These are phyloP conservation scores for Watsonalla binaria DNA, from an alignment of 2,888 invertebrate species.

Conservation along the genomic window DNA sequence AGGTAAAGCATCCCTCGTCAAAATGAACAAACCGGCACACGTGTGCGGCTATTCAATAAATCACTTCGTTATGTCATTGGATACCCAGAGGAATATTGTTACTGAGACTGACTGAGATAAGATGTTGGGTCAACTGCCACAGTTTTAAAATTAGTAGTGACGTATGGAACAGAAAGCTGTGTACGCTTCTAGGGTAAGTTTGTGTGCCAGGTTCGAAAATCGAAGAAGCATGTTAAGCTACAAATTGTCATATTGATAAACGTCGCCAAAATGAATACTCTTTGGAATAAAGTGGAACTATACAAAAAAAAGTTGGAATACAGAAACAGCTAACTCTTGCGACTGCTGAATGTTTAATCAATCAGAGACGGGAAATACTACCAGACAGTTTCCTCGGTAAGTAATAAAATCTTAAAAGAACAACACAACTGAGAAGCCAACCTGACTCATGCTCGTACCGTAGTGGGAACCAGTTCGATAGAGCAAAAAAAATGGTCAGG, in stretches of 20 bases:
- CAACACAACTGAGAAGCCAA: neutral
- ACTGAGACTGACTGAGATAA: neutral
- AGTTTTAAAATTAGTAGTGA: neutral
- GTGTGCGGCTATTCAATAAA: slow-evolving; percentile 59
- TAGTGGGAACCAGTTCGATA: neutral
- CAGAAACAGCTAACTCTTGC: neutral
- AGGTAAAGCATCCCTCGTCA: slow-evolving; percentile 69
- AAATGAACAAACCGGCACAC: slow-evolving; percentile 49
- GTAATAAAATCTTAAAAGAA: neutral
- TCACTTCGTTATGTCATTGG: slow-evolving; percentile 31
- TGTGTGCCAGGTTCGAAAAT: no score
- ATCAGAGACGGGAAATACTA: neutral
- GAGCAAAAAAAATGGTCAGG: neutral
- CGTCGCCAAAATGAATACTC: no score
- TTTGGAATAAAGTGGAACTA: no score
- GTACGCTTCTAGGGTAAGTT: no score
- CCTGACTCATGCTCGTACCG: neutral
- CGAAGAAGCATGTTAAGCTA: no score
- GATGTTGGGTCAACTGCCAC: neutral
- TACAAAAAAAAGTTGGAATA: neutral
- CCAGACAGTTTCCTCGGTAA: neutral
- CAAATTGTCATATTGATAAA: no score
- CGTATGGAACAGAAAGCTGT: no score
- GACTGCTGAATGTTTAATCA: neutral
- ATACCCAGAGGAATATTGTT: neutral